Conservation (phyloP, 2,797 vertebrate species). For the Carduelis carduelis region DNA sequence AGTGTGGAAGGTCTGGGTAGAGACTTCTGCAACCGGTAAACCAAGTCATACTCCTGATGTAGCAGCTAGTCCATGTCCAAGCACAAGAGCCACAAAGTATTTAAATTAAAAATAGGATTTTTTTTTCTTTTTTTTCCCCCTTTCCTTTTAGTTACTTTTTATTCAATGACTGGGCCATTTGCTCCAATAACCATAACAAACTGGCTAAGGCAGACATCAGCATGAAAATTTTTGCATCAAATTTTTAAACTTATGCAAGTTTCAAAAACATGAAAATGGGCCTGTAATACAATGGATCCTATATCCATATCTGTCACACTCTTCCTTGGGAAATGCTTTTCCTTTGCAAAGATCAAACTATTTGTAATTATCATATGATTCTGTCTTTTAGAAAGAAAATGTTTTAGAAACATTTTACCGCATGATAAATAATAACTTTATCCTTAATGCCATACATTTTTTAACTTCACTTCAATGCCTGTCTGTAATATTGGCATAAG, state of each 20-base stretch:
- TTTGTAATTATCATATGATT: neutral
- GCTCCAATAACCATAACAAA: neutral
- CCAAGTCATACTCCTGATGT: neutral
- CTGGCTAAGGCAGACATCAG: neutral
- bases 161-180: neutral
- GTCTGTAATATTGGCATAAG: neutral
- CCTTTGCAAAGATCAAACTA: neutral
- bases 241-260: neutral
- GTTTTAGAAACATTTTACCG: neutral
- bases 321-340: neutral
- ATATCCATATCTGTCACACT: neutral
- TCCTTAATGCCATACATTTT: neutral
- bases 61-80: neutral
- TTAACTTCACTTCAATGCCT: neutral
- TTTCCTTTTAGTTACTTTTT: neutral
- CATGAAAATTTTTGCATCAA: neutral
- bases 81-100: neutral
- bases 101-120: neutral
- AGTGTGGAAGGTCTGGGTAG: neutral
- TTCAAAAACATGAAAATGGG: neutral
- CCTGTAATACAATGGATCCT: neutral
- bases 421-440: neutral
- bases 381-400: neutral
- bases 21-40: neutral
- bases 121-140: fast-evolving